Conservation (phyloP, 2,888 invertebrate genomes). For the Nudaria mundana region DNA sequence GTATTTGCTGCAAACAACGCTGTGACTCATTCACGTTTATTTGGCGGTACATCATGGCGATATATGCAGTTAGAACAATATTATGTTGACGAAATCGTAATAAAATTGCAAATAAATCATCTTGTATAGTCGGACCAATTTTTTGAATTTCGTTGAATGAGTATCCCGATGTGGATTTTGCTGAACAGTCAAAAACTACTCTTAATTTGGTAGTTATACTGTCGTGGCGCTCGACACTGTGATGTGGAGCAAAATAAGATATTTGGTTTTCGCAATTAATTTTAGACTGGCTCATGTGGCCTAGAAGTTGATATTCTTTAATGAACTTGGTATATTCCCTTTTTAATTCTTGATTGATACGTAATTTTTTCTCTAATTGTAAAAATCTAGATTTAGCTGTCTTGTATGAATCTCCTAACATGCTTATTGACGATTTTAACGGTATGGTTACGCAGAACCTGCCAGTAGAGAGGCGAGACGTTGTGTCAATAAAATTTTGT, state of each 20-base stretch:
- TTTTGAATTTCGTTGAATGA: constrained; percentile 4
- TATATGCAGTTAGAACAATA: constrained; percentile 5
- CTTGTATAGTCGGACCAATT: constrained; percentile 9
- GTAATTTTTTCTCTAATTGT: not conserved
- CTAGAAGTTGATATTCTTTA: not conserved
- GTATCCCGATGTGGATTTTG: not conserved
- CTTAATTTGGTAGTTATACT: not conserved
- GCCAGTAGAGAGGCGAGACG: not conserved
- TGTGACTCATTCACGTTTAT: not conserved
- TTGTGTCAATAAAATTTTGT: not conserved
- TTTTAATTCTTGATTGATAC: not conserved
- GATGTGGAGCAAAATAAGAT: not conserved
- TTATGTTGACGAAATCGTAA: constrained; percentile 9
- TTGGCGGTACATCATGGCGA: constrained; percentile 5
- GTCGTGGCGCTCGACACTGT: not conserved
- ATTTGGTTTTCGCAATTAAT: too few species aligned
- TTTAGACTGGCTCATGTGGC: not conserved
- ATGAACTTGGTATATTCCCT: not conserved
- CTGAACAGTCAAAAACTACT: not conserved
- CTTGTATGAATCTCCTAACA: not conserved
- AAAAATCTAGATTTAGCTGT: not conserved
- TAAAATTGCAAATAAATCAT: constrained; percentile 5
- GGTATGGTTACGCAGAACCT: not conserved
- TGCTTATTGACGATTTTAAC: not conserved
- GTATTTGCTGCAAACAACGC: not conserved